Evolutionary conservation across 1,140 invertebrate species (phyloP).

Genomic region (Acromyrmex echinatior): DNA sequence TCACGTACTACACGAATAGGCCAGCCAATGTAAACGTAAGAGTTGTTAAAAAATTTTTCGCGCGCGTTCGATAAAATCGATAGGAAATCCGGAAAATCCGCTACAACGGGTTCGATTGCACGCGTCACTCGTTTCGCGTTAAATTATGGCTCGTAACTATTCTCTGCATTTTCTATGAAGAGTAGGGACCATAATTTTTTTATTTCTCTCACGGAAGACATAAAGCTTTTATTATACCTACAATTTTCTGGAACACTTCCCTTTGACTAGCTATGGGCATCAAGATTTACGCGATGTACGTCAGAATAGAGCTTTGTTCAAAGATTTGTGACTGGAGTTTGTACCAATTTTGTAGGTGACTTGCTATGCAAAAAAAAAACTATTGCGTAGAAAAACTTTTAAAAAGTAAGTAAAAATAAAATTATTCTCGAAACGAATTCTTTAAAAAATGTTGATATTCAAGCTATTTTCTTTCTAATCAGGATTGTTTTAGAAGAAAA

Average conservation of each 20-base stretch:
- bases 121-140: slow-evolving; percentile 44
- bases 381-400: neutral
- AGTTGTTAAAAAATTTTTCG: slow-evolving; percentile 14
- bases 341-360: slow-evolving; percentile 12
- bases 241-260: slow-evolving; percentile 48
- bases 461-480: neutral
- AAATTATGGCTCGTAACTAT: slow-evolving; percentile 72
- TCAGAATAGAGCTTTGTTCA: slow-evolving; percentile 30
- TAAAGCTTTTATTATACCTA: slow-evolving; percentile 61
- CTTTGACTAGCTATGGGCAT: slow-evolving; percentile 8
- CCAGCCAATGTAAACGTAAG: neutral
- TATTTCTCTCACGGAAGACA: slow-evolving; percentile 28
- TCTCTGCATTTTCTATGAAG: slow-evolving; percentile 61
- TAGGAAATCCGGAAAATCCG: slow-evolving; percentile 59
- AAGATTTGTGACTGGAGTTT: slow-evolving; percentile 16
- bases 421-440: neutral
- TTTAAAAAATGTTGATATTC: neutral
- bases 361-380: neutral
- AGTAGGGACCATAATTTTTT: slow-evolving; percentile 46
- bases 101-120: slow-evolving; percentile 50
- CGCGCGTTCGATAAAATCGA: neutral
- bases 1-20: neutral
- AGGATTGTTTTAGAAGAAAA: neutral
- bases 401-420: neutral
- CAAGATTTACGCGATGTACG: slow-evolving; percentile 41